phyloP scores from a whole-genome alignment of 2,888 invertebrate species.

The Melangyna quadrimaculata region DNA sequence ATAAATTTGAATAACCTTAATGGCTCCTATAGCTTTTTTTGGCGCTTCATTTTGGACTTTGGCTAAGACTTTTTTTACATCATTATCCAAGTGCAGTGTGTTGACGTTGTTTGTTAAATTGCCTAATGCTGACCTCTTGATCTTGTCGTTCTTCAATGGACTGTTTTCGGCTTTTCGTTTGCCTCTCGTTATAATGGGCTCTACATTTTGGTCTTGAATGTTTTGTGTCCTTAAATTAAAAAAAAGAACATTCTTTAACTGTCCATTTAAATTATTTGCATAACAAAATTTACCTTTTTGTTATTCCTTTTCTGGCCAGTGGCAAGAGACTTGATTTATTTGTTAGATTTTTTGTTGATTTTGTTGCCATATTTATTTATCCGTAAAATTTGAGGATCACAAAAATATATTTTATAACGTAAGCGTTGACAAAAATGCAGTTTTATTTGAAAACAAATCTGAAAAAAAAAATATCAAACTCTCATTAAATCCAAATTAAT shows the following conservation, averaged over 20 bases:
- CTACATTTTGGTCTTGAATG: constrained; percentile 77
- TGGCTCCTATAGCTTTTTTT: constrained; percentile 23
- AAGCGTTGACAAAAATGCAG: not conserved
- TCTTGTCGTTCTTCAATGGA: constrained; percentile 87
- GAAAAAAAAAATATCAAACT: constrained; percentile 3
- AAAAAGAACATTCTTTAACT: not conserved
- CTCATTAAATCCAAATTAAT: not conserved
- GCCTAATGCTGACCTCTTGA: constrained; percentile 92
- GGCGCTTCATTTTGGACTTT: constrained; percentile 73
- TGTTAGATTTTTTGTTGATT: constrained; percentile 76
- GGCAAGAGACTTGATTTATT: constrained; percentile 75
- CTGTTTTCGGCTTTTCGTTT: constrained; percentile 92
- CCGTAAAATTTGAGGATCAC: not conserved
- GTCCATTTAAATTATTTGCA: not conserved
- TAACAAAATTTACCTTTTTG: constrained; percentile 67
- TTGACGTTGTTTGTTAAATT: constrained; percentile 88
- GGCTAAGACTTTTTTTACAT: constrained; percentile 80
- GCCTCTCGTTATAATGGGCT: constrained; percentile 78
- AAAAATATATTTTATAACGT: constrained; percentile 5
- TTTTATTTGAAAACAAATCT: constrained; percentile 19
- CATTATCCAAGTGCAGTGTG: constrained; percentile 75
- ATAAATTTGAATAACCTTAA: constrained; percentile 34
- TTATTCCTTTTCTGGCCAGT: constrained; percentile 76
- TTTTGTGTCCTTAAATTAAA: constrained; percentile 71
- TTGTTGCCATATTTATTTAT: constrained; percentile 76